These are phyloP conservation scores for Threskiornis aethiopicus DNA, from an alignment of 2,797 vertebrate genomes.

Conservation along the genomic window DNA sequence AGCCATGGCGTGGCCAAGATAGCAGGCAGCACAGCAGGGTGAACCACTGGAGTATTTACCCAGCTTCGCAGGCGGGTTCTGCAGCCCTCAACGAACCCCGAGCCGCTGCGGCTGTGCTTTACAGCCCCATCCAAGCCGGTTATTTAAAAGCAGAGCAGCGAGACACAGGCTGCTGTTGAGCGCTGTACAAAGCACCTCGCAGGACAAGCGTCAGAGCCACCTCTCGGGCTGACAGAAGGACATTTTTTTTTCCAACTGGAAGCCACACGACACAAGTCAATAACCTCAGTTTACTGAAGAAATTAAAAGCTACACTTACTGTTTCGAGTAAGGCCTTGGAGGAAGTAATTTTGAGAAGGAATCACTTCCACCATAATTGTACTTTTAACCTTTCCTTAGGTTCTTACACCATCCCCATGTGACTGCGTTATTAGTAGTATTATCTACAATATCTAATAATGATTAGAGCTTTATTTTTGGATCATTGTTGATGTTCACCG, in stretches of 20 bases:
- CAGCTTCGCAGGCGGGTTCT: not conserved
- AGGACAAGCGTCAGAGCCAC: not conserved
- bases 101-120: not conserved
- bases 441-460: not conserved
- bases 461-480: not conserved
- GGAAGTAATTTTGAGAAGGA: conserved; percentile 36
- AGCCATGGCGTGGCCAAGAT: not conserved
- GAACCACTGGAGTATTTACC: not conserved
- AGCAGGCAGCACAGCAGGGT: not conserved
- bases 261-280: not conserved
- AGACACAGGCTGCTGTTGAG: not conserved
- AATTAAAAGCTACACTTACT: not conserved
- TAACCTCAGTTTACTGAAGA: not conserved
- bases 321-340: not conserved
- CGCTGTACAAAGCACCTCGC: not conserved
- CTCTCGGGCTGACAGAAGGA: not conserved
- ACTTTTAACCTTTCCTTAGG: conserved; percentile 24
- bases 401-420: not conserved
- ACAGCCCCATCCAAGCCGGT: not conserved
- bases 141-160: not conserved
- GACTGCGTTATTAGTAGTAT: not conserved
- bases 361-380: not conserved
- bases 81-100: not conserved
- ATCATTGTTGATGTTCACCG: not conserved
- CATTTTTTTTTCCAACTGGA: not conserved